Evolutionary conservation across 2,888 invertebrate genomes (phyloP).

Genomic region (Amphipoea oculea): DNA sequence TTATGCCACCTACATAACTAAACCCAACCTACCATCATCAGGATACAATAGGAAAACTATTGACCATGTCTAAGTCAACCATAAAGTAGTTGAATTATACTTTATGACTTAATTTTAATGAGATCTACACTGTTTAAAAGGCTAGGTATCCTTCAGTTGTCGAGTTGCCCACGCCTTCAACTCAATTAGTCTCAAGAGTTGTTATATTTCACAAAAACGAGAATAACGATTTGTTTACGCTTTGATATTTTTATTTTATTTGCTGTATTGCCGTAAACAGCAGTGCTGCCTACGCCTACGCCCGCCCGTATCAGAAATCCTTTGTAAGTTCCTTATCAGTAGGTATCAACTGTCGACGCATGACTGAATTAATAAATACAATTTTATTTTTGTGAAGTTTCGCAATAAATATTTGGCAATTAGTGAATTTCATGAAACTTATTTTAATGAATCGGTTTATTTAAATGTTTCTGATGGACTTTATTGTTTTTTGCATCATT

Average conservation of each 20-base stretch:
- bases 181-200: slow-evolving; percentile 69
- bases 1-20: slow-evolving; percentile 36
- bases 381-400: not conserved
- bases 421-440: slow-evolving; percentile 17
- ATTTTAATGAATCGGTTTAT: slow-evolving; percentile 1
- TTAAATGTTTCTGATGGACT: slow-evolving; percentile 9
- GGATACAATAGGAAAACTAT: slow-evolving; percentile 45
- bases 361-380: slow-evolving; percentile 4
- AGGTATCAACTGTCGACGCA: not conserved
- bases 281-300: slow-evolving; percentile 37
- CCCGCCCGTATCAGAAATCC: slow-evolving; percentile 3
- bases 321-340: slow-evolving; percentile 27
- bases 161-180: slow-evolving; percentile 70
- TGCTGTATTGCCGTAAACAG: slow-evolving; percentile 57
- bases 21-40: slow-evolving; percentile 15
- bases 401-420: slow-evolving; percentile 1
- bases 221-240: slow-evolving; percentile 79
- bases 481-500: slow-evolving; percentile 16
- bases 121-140: slow-evolving; percentile 55
- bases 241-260: slow-evolving; percentile 71
- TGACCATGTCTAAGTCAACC: slow-evolving; percentile 37
- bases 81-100: slow-evolving; percentile 61
- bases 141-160: slow-evolving; percentile 72
- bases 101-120: slow-evolving; percentile 64
- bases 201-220: slow-evolving; percentile 70